Conservation (phyloP, 2,113 vertebrate genomes). For the Petroica traversi region DNA sequence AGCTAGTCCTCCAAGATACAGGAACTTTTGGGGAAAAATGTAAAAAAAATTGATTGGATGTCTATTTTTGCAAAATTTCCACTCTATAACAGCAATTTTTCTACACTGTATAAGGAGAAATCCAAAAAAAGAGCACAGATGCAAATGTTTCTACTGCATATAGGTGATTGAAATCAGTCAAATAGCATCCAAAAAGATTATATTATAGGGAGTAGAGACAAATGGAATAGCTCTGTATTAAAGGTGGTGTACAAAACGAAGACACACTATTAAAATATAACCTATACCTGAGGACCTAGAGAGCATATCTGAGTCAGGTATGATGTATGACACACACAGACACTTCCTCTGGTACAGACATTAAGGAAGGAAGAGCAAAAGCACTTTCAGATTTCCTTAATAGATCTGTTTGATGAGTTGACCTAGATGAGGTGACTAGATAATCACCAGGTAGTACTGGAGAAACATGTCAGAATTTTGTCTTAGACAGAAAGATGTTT, state of each 20-base stretch:
- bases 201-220: not conserved
- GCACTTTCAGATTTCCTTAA: not conserved
- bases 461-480: not conserved
- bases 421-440: not conserved
- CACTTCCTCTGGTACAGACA: not conserved
- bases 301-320: not conserved
- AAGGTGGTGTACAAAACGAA: not conserved
- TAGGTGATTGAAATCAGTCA: not conserved
- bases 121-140: not conserved
- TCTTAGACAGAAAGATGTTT: not conserved
- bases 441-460: not conserved
- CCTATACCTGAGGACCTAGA: not conserved
- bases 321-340: not conserved
- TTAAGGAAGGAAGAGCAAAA: not conserved
- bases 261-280: not conserved
- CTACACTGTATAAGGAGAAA: not conserved
- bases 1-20: not conserved
- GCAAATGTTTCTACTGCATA: not conserved
- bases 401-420: not conserved
- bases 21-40: not conserved
- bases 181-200: not conserved
- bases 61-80: not conserved
- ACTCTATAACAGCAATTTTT: not conserved
- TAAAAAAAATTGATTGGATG: not conserved
- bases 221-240: not conserved